Percentiles rank a stretch among this genome's conserved stretches.
Conservation (phyloP, 2,888 invertebrate species). For the Mimumesa dahlbomi region DNA sequence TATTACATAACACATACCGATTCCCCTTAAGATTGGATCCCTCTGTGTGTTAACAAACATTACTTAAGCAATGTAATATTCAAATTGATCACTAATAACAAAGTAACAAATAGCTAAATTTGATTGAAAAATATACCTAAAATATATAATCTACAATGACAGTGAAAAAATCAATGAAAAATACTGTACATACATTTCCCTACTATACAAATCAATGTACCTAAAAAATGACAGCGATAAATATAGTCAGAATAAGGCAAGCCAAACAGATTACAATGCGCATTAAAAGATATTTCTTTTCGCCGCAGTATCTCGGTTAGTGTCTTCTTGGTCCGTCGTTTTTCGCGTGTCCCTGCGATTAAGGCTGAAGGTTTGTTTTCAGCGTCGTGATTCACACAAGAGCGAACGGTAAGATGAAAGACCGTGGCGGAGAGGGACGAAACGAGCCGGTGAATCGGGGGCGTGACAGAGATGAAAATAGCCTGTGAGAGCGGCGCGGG, state of each 20-base stretch:
- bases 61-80: no score
- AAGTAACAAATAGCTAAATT: no score
- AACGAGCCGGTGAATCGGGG: neutral
- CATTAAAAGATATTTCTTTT: slow-evolving; percentile 20
- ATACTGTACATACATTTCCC: no score
- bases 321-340: slow-evolving; percentile 11
- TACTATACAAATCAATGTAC: no score
- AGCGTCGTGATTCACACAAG: slow-evolving; percentile 30
- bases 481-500: slow-evolving; percentile 1
- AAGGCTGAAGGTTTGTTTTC: slow-evolving; percentile 48
- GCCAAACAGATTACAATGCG: neutral
- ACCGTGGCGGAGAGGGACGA: neutral
- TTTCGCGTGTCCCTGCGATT: slow-evolving; percentile 32
- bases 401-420: neutral
- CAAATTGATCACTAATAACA: neutral
- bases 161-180: no score
- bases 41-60: no score
- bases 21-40: no score
- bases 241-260: neutral
- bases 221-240: slow-evolving; percentile 30
- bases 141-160: no score
- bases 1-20: no score
- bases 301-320: slow-evolving; percentile 17
- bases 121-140: no score
- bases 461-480: neutral